Evolutionary conservation across 1,140 invertebrate species (phyloP).

Genomic region (Orius laevigatus): DNA sequence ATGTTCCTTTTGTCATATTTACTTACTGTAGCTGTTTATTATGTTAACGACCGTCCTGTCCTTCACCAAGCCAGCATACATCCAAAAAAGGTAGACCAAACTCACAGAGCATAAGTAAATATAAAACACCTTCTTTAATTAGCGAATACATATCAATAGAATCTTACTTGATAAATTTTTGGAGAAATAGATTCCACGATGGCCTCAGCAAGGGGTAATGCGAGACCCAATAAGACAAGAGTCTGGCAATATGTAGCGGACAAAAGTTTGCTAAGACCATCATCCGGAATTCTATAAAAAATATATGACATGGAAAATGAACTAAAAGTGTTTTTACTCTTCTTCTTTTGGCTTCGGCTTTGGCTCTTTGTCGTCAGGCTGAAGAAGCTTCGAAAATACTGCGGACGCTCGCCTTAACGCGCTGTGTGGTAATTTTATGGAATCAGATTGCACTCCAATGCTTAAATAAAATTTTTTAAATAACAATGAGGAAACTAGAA

Average conservation of each 20-base stretch:
- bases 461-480: too few relatives aligned
- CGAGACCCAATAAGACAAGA: neutral
- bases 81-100: conserved; percentile 2
- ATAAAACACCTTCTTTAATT: neutral
- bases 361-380: neutral
- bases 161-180: too few relatives aligned
- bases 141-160: too few relatives aligned
- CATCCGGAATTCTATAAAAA: neutral
- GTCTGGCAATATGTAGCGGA: neutral
- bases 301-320: neutral
- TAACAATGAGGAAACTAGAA: too few relatives aligned
- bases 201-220: neutral
- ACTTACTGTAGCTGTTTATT: conserved; percentile 1
- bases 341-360: neutral
- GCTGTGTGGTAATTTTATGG: neutral
- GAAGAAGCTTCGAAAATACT: neutral
- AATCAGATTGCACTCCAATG: too few relatives aligned
- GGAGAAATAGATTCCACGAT: neutral
- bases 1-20: too few relatives aligned
- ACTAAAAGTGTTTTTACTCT: neutral
- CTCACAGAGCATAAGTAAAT: conserved; percentile 1
- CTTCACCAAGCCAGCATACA: conserved; percentile 3
- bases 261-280: neutral
- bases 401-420: conserved; percentile 2
- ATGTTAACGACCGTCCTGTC: conserved; percentile 2